phyloP scores from a whole-genome alignment of 1,140 invertebrate genomes.

The Dryas iulia region DNA sequence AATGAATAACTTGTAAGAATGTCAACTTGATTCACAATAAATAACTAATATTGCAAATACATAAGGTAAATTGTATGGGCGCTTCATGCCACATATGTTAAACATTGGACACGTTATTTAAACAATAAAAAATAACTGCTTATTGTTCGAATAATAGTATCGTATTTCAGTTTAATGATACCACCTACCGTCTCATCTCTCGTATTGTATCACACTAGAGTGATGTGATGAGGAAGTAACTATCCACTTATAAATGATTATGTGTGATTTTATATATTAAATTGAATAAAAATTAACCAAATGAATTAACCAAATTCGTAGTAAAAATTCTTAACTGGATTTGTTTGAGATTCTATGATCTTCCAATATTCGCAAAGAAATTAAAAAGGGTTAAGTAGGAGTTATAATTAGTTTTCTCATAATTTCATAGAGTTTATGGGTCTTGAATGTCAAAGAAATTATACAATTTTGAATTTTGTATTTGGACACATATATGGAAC shows the following conservation, averaged over 20 bases:
- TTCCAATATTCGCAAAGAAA: too few relatives aligned
- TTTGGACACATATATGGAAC: too few relatives aligned
- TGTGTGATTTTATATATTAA: not conserved
- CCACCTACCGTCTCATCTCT: constrained; percentile 25
- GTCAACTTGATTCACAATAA: not conserved
- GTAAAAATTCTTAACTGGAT: too few relatives aligned
- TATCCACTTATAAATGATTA: not conserved
- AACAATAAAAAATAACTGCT: constrained; percentile 41
- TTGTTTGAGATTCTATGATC: too few relatives aligned
- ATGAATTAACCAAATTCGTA: too few relatives aligned
- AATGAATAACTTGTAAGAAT: not conserved
- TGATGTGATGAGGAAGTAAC: constrained; percentile 11
- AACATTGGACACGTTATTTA: constrained; percentile 36
- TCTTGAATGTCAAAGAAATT: too few relatives aligned
- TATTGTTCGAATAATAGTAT: constrained; percentile 37
- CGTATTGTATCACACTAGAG: not conserved
- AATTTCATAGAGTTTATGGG: too few relatives aligned
- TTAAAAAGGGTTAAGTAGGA: too few relatives aligned
- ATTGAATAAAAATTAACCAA: not conserved
- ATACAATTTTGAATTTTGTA: too few relatives aligned
- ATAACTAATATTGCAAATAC: not conserved
- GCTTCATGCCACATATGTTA: not conserved
- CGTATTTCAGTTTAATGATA: constrained; percentile 23
- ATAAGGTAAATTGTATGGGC: constrained; percentile 9
- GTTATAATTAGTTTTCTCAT: too few relatives aligned